Percentiles rank a stretch among this genome's conserved stretches.
Conservation (phyloP, 2,113 vertebrate genomes). For the Chaetorhynchus papuensis region DNA sequence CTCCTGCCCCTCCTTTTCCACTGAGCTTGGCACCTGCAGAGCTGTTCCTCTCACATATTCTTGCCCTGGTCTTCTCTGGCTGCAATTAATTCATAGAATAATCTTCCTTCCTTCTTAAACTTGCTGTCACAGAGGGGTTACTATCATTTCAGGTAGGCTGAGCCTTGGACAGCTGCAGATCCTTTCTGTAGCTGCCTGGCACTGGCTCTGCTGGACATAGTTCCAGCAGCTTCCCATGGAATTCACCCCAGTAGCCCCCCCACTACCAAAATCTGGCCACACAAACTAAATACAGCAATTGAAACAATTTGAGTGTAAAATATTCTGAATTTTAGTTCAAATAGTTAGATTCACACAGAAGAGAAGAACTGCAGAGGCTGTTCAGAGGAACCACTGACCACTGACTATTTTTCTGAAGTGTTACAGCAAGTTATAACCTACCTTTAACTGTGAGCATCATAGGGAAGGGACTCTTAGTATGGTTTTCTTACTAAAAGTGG, state of each 20-base stretch:
- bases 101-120: background rate
- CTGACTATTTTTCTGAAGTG: background rate
- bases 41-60: background rate
- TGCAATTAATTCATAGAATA: background rate
- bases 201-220: background rate
- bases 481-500: background rate
- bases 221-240: background rate
- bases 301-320: background rate
- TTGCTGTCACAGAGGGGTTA: background rate
- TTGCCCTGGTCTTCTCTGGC: background rate
- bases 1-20: background rate
- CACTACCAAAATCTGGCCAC: background rate
- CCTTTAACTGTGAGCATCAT: background rate
- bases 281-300: background rate
- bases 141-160: background rate
- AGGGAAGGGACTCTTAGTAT: background rate
- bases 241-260: background rate
- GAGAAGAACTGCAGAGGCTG: background rate
- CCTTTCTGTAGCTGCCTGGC: background rate
- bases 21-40: background rate
- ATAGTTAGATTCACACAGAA: background rate
- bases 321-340: background rate
- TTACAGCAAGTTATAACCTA: background rate
- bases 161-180: fast-evolving
- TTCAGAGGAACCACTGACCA: background rate